Evolutionary conservation across 2,113 vertebrate genomes (phyloP), one percentile per base, ranked within the genome.

Genomic region (Arenaria interpres): DNA sequence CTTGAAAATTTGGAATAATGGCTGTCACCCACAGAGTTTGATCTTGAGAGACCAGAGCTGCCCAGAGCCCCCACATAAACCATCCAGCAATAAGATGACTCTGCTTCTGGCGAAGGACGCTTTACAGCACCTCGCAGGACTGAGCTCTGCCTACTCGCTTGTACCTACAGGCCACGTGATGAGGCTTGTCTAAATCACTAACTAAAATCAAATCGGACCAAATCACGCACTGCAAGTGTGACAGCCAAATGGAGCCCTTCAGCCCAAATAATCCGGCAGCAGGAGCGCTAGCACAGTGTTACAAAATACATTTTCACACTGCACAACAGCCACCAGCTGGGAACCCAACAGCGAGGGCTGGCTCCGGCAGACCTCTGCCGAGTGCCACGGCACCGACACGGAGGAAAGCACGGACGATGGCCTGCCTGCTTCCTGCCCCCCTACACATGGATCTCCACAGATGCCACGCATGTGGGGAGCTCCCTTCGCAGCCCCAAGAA

Each of bases 401-500:
- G 33, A 80, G 7, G 9, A 53, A 72, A 35, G 15, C 0, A 0
- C 2, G 7, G 8, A 6, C 7, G 23, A 50, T 14, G 14, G 45
- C 15, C n/a, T 57, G n/a, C 28, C 60, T 79, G 45, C 43, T 76
- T 88, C 35, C 50, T 57, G 39, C 20, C 14, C 39, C 33, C 30
- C 51, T 11, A 25, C 3, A 1, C 50, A 28, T 3, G 0, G 4
- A 25, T 12, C n/a, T 83, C 32, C 63, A 41, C 2, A 2, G 45
- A 23, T 22, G 22, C 12, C 28, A 37, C 0, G 0, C 19, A 19
- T 0, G 0, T 14, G 23, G 14, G 33, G n/a, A 85, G 32, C 3
- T 24, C 18, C 17, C 9, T 25, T 3, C 16, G 16, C 32, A 91
- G 39, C 8, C 48, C 50, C 17, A 23, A 37, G 30, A 28, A 71